phyloP scores from a whole-genome alignment of 2,113 vertebrate genomes.

The Silurus meridionalis region DNA sequence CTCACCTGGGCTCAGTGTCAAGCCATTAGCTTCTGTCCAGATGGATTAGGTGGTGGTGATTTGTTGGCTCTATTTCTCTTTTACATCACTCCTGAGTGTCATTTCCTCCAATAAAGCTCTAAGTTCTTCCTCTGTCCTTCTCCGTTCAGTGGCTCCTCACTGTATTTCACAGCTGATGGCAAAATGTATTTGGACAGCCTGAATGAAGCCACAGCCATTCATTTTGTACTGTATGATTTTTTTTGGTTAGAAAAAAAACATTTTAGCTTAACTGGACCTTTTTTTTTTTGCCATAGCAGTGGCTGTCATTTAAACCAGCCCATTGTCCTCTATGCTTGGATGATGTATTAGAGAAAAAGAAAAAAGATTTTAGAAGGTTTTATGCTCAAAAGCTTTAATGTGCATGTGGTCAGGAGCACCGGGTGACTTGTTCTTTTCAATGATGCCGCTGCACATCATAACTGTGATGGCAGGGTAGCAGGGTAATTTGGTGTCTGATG shows the following conservation, averaged over 20 bases:
- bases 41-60: slow-evolving; percentile 44
- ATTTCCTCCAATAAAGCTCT: slow-evolving; percentile 32
- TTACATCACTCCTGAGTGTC: slow-evolving; percentile 44
- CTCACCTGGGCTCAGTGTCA: slow-evolving; percentile 43
- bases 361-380: slow-evolving; percentile 1
- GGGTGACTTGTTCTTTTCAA: slow-evolving; percentile 37
- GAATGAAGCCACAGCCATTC: slow-evolving; percentile 26
- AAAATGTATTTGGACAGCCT: slow-evolving; percentile 6
- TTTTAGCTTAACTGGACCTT: slow-evolving; percentile 7
- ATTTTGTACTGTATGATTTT: background rate
- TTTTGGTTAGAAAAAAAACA: background rate
- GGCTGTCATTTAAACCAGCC: slow-evolving; percentile 41
- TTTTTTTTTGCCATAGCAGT: slow-evolving; percentile 22
- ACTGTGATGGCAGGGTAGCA: slow-evolving; percentile 65
- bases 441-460: slow-evolving; percentile 69
- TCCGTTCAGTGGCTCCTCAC: slow-evolving; percentile 14
- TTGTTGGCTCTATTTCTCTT: slow-evolving; percentile 44
- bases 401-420: slow-evolving; percentile 19
- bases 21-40: slow-evolving; percentile 42
- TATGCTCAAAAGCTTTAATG: background rate
- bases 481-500: slow-evolving; percentile 63
- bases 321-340: slow-evolving; percentile 33
- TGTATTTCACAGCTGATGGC: slow-evolving; percentile 20
- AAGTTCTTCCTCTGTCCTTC: slow-evolving; percentile 37
- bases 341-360: slow-evolving; percentile 23